Conservation (phyloP, 2,888 invertebrate genomes). For the Aradus depressus region DNA sequence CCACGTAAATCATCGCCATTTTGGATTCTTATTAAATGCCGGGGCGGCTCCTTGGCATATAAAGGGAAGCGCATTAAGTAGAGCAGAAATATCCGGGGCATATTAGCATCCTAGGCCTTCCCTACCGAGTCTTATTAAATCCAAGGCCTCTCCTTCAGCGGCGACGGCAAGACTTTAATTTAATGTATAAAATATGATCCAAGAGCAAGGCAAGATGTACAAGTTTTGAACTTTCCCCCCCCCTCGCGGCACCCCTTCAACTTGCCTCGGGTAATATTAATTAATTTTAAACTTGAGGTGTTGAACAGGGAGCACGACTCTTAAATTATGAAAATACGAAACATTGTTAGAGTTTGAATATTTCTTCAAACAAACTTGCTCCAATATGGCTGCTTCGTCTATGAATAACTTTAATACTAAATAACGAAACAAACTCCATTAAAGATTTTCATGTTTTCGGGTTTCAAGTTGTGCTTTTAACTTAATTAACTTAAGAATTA, state of each 20-base stretch:
- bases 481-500: too few relatives aligned
- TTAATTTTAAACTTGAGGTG: slow-evolving; percentile 26
- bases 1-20: slow-evolving; percentile 21
- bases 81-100: slow-evolving; percentile 23
- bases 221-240: slow-evolving; percentile 20
- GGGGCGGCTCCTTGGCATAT: slow-evolving; percentile 18
- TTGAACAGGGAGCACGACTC: too few relatives aligned
- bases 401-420: too few relatives aligned
- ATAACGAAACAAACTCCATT: too few relatives aligned
- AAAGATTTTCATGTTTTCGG: too few relatives aligned
- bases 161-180: slow-evolving; percentile 25
- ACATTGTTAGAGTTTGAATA: too few relatives aligned
- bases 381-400: too few relatives aligned
- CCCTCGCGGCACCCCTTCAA: slow-evolving; percentile 1
- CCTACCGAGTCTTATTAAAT: background rate
- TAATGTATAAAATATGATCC: slow-evolving; percentile 31
- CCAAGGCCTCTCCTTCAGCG: background rate
- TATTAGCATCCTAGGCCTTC: background rate
- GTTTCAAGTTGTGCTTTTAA: too few relatives aligned
- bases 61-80: slow-evolving; percentile 25
- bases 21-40: slow-evolving; percentile 25
- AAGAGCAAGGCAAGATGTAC: slow-evolving; percentile 5
- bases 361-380: too few relatives aligned
- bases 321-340: too few relatives aligned
- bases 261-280: slow-evolving; percentile 21